Evolutionary conservation across 2,797 vertebrate genomes (phyloP).

Genomic region (Triplophysa yarkandensis): DNA sequence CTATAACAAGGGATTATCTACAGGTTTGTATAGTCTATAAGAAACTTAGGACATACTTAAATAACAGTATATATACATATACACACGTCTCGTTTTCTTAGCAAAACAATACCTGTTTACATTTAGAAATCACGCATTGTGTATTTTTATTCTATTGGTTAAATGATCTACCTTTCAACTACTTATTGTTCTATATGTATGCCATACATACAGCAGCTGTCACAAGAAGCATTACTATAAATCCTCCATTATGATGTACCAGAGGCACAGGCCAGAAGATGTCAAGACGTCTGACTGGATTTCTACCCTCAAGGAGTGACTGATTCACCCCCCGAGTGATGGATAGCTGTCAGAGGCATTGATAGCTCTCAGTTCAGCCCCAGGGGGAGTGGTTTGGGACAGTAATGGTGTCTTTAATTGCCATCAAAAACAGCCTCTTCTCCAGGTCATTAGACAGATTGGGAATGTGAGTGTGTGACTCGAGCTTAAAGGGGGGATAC

Average conservation of each 20-base stretch:
- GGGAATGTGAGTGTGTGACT: slow-evolving; percentile 68
- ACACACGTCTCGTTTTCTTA: background rate
- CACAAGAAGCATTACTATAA: slow-evolving; percentile 12
- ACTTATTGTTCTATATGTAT: background rate
- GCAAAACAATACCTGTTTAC: background rate
- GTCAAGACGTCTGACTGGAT: slow-evolving; percentile 59
- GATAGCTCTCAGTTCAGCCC: slow-evolving; percentile 66
- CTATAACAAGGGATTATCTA: too few species aligned
- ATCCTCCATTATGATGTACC: slow-evolving; percentile 16
- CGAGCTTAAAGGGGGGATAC: slow-evolving; percentile 75
- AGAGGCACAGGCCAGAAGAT: background rate
- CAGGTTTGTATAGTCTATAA: too few species aligned
- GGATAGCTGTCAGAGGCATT: slow-evolving; percentile 74
- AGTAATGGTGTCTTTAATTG: slow-evolving; percentile 83
- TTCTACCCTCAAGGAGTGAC: slow-evolving; percentile 63
- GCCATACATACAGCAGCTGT: background rate
- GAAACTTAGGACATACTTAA: too few species aligned
- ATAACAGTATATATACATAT: too few species aligned
- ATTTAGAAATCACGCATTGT: background rate
- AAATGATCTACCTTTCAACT: background rate
- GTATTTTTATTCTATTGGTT: background rate
- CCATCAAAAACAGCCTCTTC: slow-evolving; percentile 70
- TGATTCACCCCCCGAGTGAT: slow-evolving; percentile 69
- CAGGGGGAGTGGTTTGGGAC: slow-evolving; percentile 70
- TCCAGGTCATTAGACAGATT: slow-evolving; percentile 75